A percentile compares a stretch with the other conserved stretches of the same genome.
Conservation (phyloP, 2,113 vertebrate genomes). For the Tringa solitaria region DNA sequence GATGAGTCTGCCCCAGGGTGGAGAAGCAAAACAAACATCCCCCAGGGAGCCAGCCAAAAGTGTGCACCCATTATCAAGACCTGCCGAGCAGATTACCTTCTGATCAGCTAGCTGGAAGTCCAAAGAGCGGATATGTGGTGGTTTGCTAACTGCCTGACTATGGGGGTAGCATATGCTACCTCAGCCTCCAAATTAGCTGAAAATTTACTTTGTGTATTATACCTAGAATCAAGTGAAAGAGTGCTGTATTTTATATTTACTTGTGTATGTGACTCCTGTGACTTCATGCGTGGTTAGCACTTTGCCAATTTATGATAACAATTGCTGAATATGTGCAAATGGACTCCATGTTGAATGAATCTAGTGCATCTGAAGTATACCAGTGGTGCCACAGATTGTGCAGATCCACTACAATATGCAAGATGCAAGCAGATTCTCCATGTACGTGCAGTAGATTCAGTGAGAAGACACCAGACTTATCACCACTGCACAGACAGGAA, state of each 20-base stretch:
- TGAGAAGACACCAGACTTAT: background rate
- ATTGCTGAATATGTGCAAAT: background rate
- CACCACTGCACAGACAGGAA: background rate
- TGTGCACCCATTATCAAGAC: fast-evolving
- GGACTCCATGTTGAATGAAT: background rate
- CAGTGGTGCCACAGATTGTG: background rate
- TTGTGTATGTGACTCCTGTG: background rate
- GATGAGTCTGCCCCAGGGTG: background rate
- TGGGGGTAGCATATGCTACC: background rate
- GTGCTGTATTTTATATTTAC: background rate
- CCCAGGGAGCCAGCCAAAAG: background rate
- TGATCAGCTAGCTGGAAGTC: background rate
- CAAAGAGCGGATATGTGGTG: background rate
- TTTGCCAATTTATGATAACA: background rate
- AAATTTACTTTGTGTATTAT: background rate
- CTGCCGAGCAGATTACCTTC: background rate
- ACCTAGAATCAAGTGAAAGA: background rate
- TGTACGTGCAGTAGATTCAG: fast-evolving
- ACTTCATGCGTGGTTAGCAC: background rate
- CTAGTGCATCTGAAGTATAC: background rate
- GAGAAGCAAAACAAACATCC: background rate
- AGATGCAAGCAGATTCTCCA: background rate
- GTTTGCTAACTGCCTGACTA: background rate
- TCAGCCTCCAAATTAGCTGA: background rate
- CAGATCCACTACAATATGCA: background rate